These are phyloP conservation scores for Amphiprion ocellaris DNA, from an alignment of 2,113 vertebrate species.

Conservation along the genomic window DNA sequence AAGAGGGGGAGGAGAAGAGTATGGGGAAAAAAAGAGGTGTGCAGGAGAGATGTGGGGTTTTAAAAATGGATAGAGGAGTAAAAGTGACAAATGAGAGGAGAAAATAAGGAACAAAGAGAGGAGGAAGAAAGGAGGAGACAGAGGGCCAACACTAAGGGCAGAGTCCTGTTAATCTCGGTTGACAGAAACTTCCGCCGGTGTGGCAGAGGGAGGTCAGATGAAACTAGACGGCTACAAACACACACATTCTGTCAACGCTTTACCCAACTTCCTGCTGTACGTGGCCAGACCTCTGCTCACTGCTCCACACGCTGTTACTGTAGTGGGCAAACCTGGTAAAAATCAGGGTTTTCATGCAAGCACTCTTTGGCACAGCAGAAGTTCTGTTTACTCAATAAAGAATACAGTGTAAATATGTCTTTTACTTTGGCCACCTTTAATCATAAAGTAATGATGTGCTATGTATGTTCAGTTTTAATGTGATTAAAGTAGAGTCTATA, in stretches of 20 bases:
- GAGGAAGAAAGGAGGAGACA: background rate
- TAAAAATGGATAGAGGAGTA: background rate
- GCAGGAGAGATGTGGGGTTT: background rate
- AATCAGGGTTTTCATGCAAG: too few species aligned
- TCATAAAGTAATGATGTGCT: background rate
- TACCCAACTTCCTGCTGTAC: background rate
- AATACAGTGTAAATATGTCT: background rate
- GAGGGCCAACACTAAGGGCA: conserved; percentile 39
- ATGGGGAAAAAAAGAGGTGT: background rate
- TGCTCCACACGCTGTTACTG: background rate
- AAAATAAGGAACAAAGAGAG: conserved; percentile 24
- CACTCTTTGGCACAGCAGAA: background rate
- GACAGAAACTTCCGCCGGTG: conserved; percentile 68
- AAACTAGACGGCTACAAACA: conserved; percentile 51
- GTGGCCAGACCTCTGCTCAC: background rate
- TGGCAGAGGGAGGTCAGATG: conserved; percentile 58
- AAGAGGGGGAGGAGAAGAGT: background rate
- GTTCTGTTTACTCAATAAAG: background rate
- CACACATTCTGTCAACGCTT: conserved; percentile 36
- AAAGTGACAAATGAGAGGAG: background rate
- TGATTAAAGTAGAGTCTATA: background rate
- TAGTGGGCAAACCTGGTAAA: too few species aligned
- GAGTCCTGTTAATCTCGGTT: conserved; percentile 59
- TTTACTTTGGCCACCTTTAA: background rate
- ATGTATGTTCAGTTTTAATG: background rate